Evolutionary conservation across 2,797 vertebrate genomes (phyloP).

Genomic region (Bradypodion pumilum): DNA sequence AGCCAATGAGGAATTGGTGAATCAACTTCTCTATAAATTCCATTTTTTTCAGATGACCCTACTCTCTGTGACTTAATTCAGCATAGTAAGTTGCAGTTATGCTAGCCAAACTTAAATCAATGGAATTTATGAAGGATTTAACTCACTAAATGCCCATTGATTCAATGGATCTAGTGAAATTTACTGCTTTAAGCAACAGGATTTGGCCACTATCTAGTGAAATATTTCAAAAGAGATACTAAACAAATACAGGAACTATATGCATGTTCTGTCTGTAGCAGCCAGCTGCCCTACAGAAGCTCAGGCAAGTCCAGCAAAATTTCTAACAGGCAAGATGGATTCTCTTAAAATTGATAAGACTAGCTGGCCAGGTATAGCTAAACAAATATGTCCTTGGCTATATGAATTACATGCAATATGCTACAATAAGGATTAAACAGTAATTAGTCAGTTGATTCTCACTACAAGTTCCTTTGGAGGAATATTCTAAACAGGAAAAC

Average conservation of each 20-base stretch:
- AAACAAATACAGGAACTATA: neutral
- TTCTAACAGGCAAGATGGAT: too few species aligned
- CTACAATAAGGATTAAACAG: neutral
- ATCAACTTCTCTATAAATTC: too few species aligned
- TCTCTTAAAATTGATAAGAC: too few species aligned
- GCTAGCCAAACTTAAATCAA: too few species aligned
- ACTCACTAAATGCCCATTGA: neutral
- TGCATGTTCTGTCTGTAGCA: neutral
- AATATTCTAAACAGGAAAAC: neutral
- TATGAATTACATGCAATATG: neutral
- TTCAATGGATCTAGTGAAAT: too few species aligned
- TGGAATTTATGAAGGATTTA: neutral
- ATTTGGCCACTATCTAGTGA: neutral
- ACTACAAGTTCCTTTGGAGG: neutral
- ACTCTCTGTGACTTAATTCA: too few species aligned
- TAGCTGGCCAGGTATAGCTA: neutral
- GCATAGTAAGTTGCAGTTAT: too few species aligned
- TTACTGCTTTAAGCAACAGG: too few species aligned
- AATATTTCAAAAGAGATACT: neutral
- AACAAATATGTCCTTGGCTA: neutral
- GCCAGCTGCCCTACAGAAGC: neutral
- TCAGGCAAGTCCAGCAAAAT: neutral
- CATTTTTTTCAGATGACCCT: too few species aligned
- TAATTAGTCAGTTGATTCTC: neutral
- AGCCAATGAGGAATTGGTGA: too few species aligned